Base-by-base conservation (phyloP, 2,113 vertebrate species). In the Hypocryptadius cinnamomeus region DNA sequence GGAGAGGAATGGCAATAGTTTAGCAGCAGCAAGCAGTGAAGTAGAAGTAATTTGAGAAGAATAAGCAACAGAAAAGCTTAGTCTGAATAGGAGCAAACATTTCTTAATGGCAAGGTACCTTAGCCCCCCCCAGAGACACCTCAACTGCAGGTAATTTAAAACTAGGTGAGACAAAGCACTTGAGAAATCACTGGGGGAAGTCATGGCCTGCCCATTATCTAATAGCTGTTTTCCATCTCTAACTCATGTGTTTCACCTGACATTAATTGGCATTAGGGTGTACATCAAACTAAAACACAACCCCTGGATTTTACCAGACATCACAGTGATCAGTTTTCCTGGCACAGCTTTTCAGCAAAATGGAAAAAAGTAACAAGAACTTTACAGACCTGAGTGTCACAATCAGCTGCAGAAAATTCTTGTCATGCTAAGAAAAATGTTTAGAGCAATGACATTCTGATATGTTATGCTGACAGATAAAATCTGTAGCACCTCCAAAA, bases 111-210 rank as follows among this genome's bases (percentile, higher is more conserved):
- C 50, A 72, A 90, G 54, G 70, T 90, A 70, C 4, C 15, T 93
- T 76, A 71, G 50, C 24, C 64, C 64, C n/a, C 91, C 89, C 71
- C n/a, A 82, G 94, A 85, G 92, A 92, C 73, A 42, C 15, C 48
- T 86, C 83, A 89, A 61, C 87, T 94, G 66, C 88, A 61, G 94
- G 85, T 83, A 88, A 94, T 78, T 92, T 96, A 92, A 94, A 91
- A 92, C 60, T 69, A 69, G 56, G 89, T 57, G 89, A 92, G 89
- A 95, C 80, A 85, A 89, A 91, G 59, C 64, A 77, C 91, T 70
- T 87, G 65, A 90, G 74, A 85, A 94, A 87, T 90, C 82, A 68
- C 51, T 30, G 28, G 50, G 16, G 16, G 16, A 28, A 92, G 87
- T 78, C 80, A 73, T 65, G 73, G 71, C 81, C 73, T 93, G 79